Conservation (phyloP, 2,797 vertebrate species). For the Falco naumanni region DNA sequence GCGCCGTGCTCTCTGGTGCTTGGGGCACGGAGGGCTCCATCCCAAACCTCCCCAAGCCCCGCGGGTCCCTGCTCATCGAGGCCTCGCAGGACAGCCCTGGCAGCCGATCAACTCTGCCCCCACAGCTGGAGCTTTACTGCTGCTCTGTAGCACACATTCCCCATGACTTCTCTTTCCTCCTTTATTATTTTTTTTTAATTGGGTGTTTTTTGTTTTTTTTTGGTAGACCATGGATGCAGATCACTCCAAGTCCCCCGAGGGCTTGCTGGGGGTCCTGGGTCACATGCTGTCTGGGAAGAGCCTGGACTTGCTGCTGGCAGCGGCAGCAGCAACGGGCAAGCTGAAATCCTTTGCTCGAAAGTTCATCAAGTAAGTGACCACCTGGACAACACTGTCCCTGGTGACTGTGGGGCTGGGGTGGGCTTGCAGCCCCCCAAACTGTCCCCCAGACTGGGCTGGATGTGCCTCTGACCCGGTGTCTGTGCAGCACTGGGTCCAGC, state of each 20-base stretch:
- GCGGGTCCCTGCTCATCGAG: background rate
- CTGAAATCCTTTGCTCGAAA: constrained; percentile 97
- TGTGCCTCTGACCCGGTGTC: background rate
- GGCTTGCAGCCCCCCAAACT: background rate
- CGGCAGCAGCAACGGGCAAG: constrained; percentile 94
- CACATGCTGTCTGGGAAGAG: constrained; percentile 99
- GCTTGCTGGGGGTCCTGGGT: constrained; percentile 93
- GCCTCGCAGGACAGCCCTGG: background rate
- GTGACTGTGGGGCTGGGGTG: background rate
- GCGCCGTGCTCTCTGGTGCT: accelerated
- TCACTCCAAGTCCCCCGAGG: constrained; percentile 97
- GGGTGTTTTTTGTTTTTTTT: background rate
- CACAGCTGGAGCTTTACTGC: background rate
- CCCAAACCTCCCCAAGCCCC: background rate
- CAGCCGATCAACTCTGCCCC: background rate
- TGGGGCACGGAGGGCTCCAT: background rate
- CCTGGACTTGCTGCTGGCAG: constrained; percentile 92
- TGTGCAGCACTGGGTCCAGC: background rate
- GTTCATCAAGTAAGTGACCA: constrained; percentile 90
- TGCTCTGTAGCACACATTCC: background rate
- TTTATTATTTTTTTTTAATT: background rate
- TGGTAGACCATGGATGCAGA: constrained; percentile 94
- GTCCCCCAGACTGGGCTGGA: background rate
- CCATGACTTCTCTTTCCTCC: background rate
- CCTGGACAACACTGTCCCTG: background rate